Base-by-base conservation (phyloP, 2,797 vertebrate genomes). In the Tokudaia tokunoshimensis region DNA sequence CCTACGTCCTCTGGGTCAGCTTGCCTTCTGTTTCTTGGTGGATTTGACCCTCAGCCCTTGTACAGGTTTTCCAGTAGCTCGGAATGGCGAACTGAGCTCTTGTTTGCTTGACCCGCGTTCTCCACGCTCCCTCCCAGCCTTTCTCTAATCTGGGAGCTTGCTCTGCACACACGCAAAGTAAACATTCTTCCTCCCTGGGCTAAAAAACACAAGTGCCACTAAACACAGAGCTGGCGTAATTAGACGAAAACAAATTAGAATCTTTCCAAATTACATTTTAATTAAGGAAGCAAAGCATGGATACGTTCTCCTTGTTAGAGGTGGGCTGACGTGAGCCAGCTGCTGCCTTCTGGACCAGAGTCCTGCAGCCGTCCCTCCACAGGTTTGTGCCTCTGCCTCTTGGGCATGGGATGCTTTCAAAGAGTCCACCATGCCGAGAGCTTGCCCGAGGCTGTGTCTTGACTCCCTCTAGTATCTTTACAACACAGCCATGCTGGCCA, bases 181-280 rank as follows among this genome's bases (percentile, higher is more conserved):
- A 94, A 91, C 3, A 1, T 76, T 89, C 85, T 88, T 89, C 57
- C 75, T 96, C 89, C 89, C 86, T 59, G 79, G 89, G 67, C 75
- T 44, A 90, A 94, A 95, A 75, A 29, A 72, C 7, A 7, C 0
- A 6, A 89, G 63, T 59, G 24, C 13, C 47, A 37, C 91, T 89
- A 80, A 92, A 94, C 85, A 85, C 19, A 47, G 90, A 72, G 94
- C 90, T 0, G 19, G 85, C 31, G 15, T 91, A 94, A 95, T 52
- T 95, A 93, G 37, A 82, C 50, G 75, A 89, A 95, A 95, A 95
- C 70, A 96, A 95, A 95, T 92, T 76, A 89, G 82, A 94, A 78
- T 89, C 89, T 94, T 95, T 84, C 92, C 89, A 89, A 96, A 96
- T 95, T 95, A 89, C 72, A 65, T 91, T 97, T 95, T 86, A 91